Conservation (phyloP, 2,888 invertebrate species). For the Rhimphoctona megacephalus region DNA sequence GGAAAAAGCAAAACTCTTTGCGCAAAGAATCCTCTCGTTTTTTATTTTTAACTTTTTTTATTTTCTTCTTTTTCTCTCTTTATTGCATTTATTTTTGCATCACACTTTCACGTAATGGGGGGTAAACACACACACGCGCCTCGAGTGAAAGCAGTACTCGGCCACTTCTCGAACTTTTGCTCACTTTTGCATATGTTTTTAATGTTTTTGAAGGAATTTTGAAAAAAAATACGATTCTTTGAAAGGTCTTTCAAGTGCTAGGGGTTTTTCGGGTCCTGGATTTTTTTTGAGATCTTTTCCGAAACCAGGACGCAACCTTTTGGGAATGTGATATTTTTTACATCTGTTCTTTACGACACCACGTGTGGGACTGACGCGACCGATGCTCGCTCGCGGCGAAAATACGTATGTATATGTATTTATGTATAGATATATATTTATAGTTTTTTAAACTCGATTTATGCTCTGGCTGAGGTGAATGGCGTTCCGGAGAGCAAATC, state of each 20-base stretch:
- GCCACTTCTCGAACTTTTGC: neutral
- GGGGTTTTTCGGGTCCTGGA: neutral
- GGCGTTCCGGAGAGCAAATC: neutral
- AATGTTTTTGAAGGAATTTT: neutral
- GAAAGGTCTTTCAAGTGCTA: too few relatives aligned
- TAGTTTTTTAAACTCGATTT: neutral
- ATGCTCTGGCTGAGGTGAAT: neutral
- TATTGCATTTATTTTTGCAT: constrained; percentile 13
- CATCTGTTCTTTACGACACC: constrained; percentile 58
- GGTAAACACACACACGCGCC: neutral
- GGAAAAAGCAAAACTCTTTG: neutral
- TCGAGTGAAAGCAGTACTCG: constrained; percentile 46
- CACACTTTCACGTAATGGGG: constrained; percentile 33
- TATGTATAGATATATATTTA: neutral
- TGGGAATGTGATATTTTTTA: neutral
- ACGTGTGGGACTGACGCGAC: constrained; percentile 66
- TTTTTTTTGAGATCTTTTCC: neutral
- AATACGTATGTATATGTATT: too few relatives aligned
- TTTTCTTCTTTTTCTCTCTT: neutral
- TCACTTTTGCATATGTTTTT: constrained; percentile 4
- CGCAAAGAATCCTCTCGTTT: neutral
- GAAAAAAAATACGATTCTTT: neutral
- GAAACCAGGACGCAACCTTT: neutral
- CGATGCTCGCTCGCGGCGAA: neutral
- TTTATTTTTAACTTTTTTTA: neutral